Conservation (phyloP, 2,797 vertebrate genomes). For the Enteromius treurensis region DNA sequence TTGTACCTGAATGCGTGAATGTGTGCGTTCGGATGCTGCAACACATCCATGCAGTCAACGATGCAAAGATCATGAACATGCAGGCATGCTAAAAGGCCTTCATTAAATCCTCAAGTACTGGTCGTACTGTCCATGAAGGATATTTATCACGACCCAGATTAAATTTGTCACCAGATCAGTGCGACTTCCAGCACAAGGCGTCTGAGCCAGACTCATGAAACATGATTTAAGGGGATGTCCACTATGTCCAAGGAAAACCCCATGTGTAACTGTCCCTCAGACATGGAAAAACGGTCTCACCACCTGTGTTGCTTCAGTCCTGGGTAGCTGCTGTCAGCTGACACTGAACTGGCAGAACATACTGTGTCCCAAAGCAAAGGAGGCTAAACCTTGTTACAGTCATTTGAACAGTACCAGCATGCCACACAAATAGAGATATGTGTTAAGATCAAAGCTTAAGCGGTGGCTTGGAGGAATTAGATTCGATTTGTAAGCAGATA, state of each 20-base stretch:
- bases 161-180: slow-evolving; percentile 42
- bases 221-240: slow-evolving; percentile 34
- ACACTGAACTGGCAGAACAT: slow-evolving; percentile 77
- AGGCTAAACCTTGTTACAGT: slow-evolving; percentile 74
- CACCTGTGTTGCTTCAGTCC: slow-evolving; percentile 60
- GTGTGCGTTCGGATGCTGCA: background rate
- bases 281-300: slow-evolving; percentile 68
- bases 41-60: background rate
- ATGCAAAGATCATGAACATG: background rate
- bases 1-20: background rate
- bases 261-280: slow-evolving; percentile 41
- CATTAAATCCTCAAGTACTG: slow-evolving; percentile 28
- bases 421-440: background rate
- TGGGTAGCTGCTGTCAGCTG: slow-evolving; percentile 73
- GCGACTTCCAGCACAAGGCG: slow-evolving; percentile 21
- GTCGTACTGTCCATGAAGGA: slow-evolving; percentile 20
- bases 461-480: slow-evolving; percentile 11
- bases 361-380: slow-evolving; percentile 71
- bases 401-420: slow-evolving; percentile 62
- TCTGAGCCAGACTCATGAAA: slow-evolving; percentile 37
- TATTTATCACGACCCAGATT: slow-evolving; percentile 15
- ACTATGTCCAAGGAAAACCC: slow-evolving; percentile 64
- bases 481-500: slow-evolving; percentile 38
- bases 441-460: slow-evolving; percentile 31
- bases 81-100: background rate